Evolutionary conservation across 2,113 vertebrate genomes (phyloP).

Genomic region (Salvelinus fontinalis): DNA sequence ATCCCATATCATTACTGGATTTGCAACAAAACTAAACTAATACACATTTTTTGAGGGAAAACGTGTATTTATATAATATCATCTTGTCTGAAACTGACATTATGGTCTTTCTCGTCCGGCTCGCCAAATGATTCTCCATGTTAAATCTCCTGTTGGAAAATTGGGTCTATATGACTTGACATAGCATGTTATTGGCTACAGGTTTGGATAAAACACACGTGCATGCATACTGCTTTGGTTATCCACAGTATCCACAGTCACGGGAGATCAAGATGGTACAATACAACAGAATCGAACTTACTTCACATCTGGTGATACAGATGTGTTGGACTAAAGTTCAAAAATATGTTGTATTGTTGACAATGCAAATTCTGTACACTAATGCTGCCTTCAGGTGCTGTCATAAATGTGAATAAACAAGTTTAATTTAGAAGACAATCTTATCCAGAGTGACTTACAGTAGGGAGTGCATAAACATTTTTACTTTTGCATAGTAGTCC

Average conservation of each 20-base stretch:
- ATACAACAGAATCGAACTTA: too few species aligned
- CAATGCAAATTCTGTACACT: too few species aligned
- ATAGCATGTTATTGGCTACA: neutral
- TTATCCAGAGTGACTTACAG: too few species aligned
- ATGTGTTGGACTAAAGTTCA: too few species aligned
- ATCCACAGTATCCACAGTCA: neutral
- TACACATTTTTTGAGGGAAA: constrained; percentile 43
- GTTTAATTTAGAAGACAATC: too few species aligned
- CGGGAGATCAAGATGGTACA: too few species aligned
- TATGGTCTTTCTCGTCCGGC: neutral
- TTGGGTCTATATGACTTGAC: neutral
- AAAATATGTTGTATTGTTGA: too few species aligned
- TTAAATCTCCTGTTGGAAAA: constrained; percentile 2
- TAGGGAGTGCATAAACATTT: too few species aligned
- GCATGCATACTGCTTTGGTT: neutral
- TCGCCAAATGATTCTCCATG: constrained; percentile 18
- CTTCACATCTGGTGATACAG: too few species aligned
- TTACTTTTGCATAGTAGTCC: too few species aligned
- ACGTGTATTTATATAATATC: constrained; percentile 43
- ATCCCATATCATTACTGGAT: constrained; percentile 62
- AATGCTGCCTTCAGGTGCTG: too few species aligned
- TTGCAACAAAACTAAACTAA: constrained; percentile 60
- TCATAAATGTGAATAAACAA: too few species aligned
- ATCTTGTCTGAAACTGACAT: constrained; percentile 63
- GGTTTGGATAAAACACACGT: constrained; percentile 4